Percentiles rank a stretch among this genome's conserved stretches.
These are phyloP conservation scores for Nothoprocta perdicaria DNA, from an alignment of 2,113 vertebrate species.

Conservation along the genomic window DNA sequence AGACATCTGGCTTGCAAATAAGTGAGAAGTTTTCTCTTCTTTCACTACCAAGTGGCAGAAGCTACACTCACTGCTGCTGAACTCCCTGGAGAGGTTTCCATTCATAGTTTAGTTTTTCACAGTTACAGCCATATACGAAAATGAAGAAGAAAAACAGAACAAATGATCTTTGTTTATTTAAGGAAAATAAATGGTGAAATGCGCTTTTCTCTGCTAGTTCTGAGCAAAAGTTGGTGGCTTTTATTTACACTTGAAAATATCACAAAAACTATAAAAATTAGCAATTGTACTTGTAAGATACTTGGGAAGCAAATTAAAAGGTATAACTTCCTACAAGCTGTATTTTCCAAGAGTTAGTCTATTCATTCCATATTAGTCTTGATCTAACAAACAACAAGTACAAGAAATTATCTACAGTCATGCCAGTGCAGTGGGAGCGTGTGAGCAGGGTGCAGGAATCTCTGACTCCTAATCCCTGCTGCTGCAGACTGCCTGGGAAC, in stretches of 20 bases:
- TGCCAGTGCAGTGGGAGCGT: background rate
- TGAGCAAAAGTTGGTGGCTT: background rate
- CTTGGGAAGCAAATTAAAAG: background rate
- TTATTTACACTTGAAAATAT: background rate
- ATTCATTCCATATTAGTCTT: background rate
- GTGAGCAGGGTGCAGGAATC: background rate
- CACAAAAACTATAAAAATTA: background rate
- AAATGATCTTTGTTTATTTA: background rate
- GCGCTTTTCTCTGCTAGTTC: background rate
- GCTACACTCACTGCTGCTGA: background rate
- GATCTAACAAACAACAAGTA: background rate
- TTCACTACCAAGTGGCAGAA: background rate
- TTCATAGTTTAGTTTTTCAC: background rate
- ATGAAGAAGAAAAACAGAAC: background rate
- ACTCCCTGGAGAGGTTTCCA: background rate
- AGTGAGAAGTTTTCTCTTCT: background rate
- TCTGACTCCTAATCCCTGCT: background rate
- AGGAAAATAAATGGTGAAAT: background rate
- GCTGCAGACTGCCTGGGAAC: background rate
- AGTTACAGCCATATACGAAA: background rate
- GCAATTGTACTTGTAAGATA: background rate
- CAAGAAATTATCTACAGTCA: background rate
- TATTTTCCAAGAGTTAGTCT: background rate
- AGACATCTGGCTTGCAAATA: background rate
- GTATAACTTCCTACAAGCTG: background rate